Evolutionary conservation across 35 echinoderm and acorn worm species (phyloP).

Genomic region (Apostichopus parvimensis): DNA sequence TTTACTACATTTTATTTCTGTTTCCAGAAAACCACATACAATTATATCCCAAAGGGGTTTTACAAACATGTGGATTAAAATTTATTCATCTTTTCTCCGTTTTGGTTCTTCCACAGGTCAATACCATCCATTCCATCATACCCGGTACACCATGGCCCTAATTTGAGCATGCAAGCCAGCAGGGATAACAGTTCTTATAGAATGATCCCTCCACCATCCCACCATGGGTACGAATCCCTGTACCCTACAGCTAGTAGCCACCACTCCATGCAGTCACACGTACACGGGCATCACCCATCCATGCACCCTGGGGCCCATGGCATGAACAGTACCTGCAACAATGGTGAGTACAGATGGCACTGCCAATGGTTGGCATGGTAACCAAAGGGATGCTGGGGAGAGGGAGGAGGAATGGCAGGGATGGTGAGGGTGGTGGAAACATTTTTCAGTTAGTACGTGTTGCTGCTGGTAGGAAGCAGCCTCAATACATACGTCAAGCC

Average conservation of each 20-base stretch:
- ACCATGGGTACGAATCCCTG: constrained; percentile 90
- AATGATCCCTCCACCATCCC: constrained; percentile 75
- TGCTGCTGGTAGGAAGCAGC: no score
- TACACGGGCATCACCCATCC: constrained; percentile 66
- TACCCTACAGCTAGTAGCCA: constrained; percentile 67
- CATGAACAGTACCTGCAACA: constrained; percentile 97
- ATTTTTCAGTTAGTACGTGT: no score
- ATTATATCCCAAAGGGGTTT: no score
- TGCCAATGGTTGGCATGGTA: no score
- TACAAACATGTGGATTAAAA: no score
- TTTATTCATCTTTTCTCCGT: not conserved
- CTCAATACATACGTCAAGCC: no score
- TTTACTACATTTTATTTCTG: no score
- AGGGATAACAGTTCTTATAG: constrained; percentile 74
- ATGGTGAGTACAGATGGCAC: constrained; percentile 59
- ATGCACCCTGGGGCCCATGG: constrained; percentile 61
- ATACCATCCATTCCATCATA: constrained; percentile 90
- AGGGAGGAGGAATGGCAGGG: no score
- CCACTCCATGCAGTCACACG: constrained; percentile 78
- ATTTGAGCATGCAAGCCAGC: constrained; percentile 74
- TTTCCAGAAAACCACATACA: no score
- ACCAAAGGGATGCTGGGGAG: no score
- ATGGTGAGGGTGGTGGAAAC: no score
- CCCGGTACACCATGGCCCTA: constrained; percentile 81
- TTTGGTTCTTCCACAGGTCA: constrained; percentile 46